Evolutionary conservation across 2,113 vertebrate species (phyloP).

Genomic region (Podiceps cristatus): DNA sequence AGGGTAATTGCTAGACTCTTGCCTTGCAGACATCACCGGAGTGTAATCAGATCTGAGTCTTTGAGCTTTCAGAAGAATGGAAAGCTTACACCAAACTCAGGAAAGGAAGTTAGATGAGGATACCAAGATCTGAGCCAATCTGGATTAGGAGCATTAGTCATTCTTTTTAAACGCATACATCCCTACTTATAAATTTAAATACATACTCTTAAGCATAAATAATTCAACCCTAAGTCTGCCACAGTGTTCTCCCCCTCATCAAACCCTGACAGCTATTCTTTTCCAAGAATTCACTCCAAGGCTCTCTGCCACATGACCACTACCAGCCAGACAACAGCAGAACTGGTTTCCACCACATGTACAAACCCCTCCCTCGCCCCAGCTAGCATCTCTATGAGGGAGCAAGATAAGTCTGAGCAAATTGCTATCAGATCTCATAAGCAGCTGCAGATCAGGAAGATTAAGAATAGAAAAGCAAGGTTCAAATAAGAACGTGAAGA

Average conservation of each 20-base stretch:
- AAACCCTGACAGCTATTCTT: not conserved
- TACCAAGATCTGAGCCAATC: not conserved
- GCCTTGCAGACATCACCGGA: not conserved
- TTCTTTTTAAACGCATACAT: not conserved
- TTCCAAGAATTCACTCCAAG: not conserved
- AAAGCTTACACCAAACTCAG: not conserved
- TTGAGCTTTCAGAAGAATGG: not conserved
- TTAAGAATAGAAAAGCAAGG: not conserved
- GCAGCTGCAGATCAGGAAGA: not conserved
- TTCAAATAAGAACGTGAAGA: not conserved
- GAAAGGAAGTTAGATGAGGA: not conserved
- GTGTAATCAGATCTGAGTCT: not conserved
- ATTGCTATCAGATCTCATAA: not conserved
- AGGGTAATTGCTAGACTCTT: not conserved
- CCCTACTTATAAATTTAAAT: not conserved
- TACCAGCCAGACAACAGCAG: not conserved
- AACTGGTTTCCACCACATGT: not conserved
- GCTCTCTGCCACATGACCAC: not conserved
- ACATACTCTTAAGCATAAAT: not conserved
- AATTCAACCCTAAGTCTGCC: not conserved
- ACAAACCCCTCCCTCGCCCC: not conserved
- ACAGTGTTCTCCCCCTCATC: not conserved
- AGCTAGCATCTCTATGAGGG: not conserved
- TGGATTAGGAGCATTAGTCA: not conserved
- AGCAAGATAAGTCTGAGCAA: not conserved